Conservation (phyloP, 2,797 vertebrate genomes). For the Pseudochirops corinnae region DNA sequence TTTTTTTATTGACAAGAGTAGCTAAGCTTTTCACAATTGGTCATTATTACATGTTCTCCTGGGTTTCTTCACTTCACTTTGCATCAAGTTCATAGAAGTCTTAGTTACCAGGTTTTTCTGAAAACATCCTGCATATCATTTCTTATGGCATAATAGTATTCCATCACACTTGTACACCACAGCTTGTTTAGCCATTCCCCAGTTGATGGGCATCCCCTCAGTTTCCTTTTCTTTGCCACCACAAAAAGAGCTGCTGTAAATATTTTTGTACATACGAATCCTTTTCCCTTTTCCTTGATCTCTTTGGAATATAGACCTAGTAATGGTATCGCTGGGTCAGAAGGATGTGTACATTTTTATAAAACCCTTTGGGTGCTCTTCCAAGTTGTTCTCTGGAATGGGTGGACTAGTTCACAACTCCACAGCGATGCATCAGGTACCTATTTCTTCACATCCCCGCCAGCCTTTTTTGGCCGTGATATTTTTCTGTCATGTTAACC, state of each 20-base stretch:
- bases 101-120: not conserved
- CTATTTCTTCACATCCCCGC: no score
- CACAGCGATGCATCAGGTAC: not conserved
- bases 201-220: not conserved
- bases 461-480: not conserved
- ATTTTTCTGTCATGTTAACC: not conserved
- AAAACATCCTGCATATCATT: not conserved
- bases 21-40: not conserved
- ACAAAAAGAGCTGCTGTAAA: not conserved
- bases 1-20: not conserved
- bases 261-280: not conserved
- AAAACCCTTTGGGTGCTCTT: not conserved
- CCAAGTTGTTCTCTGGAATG: not conserved
- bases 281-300: not conserved
- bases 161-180: not conserved
- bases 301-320: not conserved
- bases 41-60: not conserved
- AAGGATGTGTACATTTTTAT: not conserved
- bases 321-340: no score
- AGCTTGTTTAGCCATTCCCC: not conserved
- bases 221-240: not conserved
- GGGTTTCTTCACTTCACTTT: not conserved
- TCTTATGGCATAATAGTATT: not conserved
- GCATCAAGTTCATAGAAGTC: not conserved
- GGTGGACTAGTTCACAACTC: not conserved